Conservation (phyloP, 2,113 vertebrate species). For the Cephalophus harveyi region DNA sequence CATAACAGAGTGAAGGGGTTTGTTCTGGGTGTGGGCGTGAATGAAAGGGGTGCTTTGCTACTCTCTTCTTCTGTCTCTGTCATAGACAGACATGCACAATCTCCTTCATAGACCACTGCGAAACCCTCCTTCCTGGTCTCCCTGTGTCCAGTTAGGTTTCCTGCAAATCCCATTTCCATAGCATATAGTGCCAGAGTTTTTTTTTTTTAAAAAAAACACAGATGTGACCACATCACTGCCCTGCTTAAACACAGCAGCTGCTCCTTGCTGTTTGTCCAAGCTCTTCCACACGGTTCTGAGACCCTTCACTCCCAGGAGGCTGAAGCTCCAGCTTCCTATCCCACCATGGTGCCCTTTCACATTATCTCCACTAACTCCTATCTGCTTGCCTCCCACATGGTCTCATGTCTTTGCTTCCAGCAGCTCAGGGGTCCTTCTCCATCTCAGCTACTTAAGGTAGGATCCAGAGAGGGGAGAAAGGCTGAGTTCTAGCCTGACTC, state of each 20-base stretch:
- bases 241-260: not conserved
- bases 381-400: accelerated
- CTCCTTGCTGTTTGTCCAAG: no score
- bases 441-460: not conserved
- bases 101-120: not conserved
- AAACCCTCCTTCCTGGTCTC: not conserved
- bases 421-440: not conserved
- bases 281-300: not conserved
- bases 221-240: not conserved
- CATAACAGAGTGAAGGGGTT: not conserved
- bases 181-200: not conserved
- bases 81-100: not conserved
- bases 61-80: not conserved
- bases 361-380: not conserved
- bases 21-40: not conserved
- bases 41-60: not conserved
- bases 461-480: not conserved
- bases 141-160: not conserved
- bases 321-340: not conserved
- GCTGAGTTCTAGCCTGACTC: not conserved
- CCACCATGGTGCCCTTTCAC: no score
- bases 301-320: not conserved
- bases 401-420: not conserved
- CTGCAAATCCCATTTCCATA: not conserved
- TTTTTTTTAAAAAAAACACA: not conserved